Conservation (phyloP, 2,797 vertebrate species). For the Typhlichthys subterraneus region DNA sequence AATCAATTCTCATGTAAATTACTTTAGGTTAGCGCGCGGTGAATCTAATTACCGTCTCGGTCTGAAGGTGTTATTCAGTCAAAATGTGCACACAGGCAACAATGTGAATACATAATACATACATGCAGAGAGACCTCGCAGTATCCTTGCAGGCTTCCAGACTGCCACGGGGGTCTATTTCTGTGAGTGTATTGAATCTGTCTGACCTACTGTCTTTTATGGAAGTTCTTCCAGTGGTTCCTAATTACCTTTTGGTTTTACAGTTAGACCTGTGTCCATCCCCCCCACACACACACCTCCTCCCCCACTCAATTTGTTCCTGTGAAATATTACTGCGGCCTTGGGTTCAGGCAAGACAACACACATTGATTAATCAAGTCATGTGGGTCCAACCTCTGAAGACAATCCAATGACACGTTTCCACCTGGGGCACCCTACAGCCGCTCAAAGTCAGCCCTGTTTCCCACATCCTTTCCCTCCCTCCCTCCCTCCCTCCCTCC, state of each 20-base stretch:
- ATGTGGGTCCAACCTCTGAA: slow-evolving; percentile 62
- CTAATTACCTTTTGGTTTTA: slow-evolving; percentile 79
- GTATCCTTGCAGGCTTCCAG: slow-evolving; percentile 35
- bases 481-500: slow-evolving; percentile 20
- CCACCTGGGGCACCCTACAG: slow-evolving; percentile 69
- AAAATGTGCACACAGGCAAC: slow-evolving; percentile 57
- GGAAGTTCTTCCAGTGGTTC: slow-evolving; percentile 59
- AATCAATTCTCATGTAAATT: slow-evolving; percentile 64
- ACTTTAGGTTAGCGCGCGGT: slow-evolving; percentile 58
- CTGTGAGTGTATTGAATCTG: slow-evolving; percentile 49
- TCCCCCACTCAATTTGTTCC: slow-evolving; percentile 70
- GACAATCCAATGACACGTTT: slow-evolving; percentile 75
- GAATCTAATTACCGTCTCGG: slow-evolving; percentile 62
- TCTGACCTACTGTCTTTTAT: slow-evolving; percentile 67
- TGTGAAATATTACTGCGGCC: slow-evolving; percentile 76
- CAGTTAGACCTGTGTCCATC: slow-evolving; percentile 65
- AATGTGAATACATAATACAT: slow-evolving; percentile 52
- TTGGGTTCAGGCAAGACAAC: slow-evolving; percentile 78
- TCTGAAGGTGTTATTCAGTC: slow-evolving; percentile 65
- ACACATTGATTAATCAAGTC: slow-evolving; percentile 78
- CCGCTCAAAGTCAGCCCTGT: slow-evolving; percentile 50
- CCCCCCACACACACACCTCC: not conserved
- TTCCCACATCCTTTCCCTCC: slow-evolving; percentile 50
- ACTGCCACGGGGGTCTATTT: slow-evolving; percentile 15
- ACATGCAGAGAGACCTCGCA: slow-evolving; percentile 9